Evolutionary conservation across 2,797 vertebrate species (phyloP).

Genomic region (Botia almorhae): DNA sequence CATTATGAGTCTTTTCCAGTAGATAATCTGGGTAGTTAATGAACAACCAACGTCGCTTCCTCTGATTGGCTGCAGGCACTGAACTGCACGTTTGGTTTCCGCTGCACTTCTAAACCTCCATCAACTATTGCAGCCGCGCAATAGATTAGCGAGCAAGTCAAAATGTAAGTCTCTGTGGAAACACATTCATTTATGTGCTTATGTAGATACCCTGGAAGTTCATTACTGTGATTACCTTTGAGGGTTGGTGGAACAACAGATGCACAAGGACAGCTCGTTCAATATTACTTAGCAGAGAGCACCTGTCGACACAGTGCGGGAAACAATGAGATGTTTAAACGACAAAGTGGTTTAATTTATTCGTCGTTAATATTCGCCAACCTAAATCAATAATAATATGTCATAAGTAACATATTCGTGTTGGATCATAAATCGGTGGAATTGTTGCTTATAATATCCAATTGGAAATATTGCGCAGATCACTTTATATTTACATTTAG

Average conservation of each 20-base stretch:
- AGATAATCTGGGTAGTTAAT: slow-evolving; percentile 19
- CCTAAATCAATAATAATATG: slow-evolving; percentile 16
- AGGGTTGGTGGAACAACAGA: slow-evolving; percentile 82
- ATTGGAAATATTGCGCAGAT: neutral
- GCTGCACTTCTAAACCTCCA: slow-evolving; percentile 77
- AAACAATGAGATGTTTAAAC: slow-evolving; percentile 55
- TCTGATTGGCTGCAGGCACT: slow-evolving; percentile 72
- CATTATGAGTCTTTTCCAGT: neutral
- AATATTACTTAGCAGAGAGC: slow-evolving; percentile 79
- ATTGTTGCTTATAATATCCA: neutral
- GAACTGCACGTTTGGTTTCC: slow-evolving; percentile 79
- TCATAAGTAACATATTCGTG: neutral
- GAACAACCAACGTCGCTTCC: slow-evolving; percentile 65
- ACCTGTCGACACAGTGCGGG: slow-evolving; percentile 69
- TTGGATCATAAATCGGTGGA: neutral
- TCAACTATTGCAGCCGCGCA: slow-evolving; percentile 80
- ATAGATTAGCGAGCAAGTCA: slow-evolving; percentile 81
- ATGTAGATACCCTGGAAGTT: slow-evolving; percentile 83
- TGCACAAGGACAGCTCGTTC: slow-evolving; percentile 83
- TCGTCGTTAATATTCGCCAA: slow-evolving; percentile 17
- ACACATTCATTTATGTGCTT: slow-evolving; percentile 85
- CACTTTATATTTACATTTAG: too few relatives aligned
- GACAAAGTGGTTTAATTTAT: slow-evolving; percentile 57
- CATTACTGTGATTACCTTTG: slow-evolving; percentile 86
- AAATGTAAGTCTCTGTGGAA: slow-evolving; percentile 82